phyloP scores from a whole-genome alignment of 2,797 vertebrate genomes.

The Sebastes itinus region DNA sequence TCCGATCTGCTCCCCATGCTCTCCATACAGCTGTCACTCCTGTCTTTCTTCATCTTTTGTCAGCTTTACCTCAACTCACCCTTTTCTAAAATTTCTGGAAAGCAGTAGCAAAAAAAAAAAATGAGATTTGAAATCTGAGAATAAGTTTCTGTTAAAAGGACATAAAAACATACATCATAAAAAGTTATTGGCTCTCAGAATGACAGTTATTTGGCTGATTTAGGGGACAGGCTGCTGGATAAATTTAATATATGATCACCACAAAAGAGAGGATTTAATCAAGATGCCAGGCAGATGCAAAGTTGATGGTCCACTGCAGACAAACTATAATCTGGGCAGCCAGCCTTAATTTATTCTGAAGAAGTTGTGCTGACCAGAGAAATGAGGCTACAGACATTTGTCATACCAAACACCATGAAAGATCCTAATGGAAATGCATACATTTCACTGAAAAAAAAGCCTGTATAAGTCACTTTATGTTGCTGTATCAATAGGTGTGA shows the following conservation, averaged over 20 bases:
- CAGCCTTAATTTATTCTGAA: background rate
- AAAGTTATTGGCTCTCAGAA: conserved; percentile 22
- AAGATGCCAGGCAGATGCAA: conserved; percentile 40
- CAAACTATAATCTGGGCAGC: background rate
- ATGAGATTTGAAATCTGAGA: conserved; percentile 27
- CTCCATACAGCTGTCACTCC: conserved; percentile 55
- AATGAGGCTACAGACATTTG: background rate
- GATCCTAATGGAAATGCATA: background rate
- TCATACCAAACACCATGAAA: conserved; percentile 6
- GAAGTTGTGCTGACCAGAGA: conserved; percentile 10
- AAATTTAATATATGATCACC: conserved; percentile 23
- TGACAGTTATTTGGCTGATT: conserved; percentile 26
- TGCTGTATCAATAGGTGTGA: background rate
- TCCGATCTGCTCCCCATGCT: conserved; percentile 34
- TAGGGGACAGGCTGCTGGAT: background rate
- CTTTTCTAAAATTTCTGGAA: conserved; percentile 48
- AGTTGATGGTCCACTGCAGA: conserved; percentile 23
- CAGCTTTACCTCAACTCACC: conserved; percentile 39
- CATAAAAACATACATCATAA: conserved; percentile 7
- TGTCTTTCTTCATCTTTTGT: conserved; percentile 40
- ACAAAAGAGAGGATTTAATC: conserved; percentile 41
- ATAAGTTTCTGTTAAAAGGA: conserved; percentile 12
- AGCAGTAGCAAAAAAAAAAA: conserved; percentile 16
- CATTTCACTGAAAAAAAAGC: background rate
- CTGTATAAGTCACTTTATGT: background rate